A percentile compares a stretch with the other conserved stretches of the same genome.
phyloP scores from a whole-genome alignment of 2,888 invertebrate genomes.

The Plebejus anna region DNA sequence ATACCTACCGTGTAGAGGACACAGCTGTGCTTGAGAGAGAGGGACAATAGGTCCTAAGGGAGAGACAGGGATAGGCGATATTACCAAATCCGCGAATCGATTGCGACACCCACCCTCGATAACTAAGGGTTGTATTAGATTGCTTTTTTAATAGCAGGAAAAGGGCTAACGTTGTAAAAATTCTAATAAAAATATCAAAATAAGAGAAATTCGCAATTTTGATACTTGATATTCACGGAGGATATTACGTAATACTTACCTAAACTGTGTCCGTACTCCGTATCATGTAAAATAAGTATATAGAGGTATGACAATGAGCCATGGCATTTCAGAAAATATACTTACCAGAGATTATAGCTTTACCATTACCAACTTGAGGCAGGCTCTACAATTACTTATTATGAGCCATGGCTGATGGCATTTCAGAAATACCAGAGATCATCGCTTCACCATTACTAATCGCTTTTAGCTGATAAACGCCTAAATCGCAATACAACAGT shows the following conservation, averaged over 20 bases:
- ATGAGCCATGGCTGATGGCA: neutral
- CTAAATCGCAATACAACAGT: neutral
- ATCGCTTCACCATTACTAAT: neutral
- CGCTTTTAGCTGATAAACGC: neutral
- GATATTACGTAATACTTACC: neutral
- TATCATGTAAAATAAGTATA: no score
- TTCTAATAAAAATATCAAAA: neutral
- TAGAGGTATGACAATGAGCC: no score
- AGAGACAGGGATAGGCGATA: constrained; percentile 52
- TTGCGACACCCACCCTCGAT: constrained; percentile 66
- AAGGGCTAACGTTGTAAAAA: constrained; percentile 29
- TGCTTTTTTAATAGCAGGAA: constrained; percentile 41
- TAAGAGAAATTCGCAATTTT: neutral
- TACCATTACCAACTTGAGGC: neutral
- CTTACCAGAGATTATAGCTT: neutral
- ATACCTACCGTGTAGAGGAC: constrained; percentile 52
- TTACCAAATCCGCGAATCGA: constrained; percentile 70
- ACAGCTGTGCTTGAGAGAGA: constrained; percentile 50
- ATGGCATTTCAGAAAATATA: neutral
- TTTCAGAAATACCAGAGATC: neutral
- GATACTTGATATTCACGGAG: no score
- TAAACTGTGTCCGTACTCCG: neutral
- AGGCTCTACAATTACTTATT: neutral
- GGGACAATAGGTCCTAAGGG: constrained; percentile 35
- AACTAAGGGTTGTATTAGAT: constrained; percentile 51